phyloP scores from a whole-genome alignment of 2,113 vertebrate species.

The Oplegnathus fasciatus region DNA sequence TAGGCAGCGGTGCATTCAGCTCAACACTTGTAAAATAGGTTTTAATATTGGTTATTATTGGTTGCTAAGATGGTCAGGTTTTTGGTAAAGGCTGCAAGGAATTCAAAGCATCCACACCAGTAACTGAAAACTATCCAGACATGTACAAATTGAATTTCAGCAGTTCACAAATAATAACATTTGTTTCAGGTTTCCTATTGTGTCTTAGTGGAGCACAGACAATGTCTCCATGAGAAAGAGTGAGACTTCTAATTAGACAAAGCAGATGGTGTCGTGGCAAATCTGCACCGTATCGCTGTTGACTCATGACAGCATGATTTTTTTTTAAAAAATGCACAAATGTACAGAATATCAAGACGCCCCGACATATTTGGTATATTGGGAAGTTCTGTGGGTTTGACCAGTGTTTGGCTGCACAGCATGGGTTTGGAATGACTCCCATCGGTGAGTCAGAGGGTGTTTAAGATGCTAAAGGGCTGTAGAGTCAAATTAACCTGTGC shows the following conservation, averaged over 20 bases:
- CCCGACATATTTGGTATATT: neutral
- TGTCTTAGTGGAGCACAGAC: neutral
- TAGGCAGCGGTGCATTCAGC: neutral
- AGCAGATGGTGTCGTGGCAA: slow-evolving; percentile 59
- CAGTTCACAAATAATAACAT: neutral
- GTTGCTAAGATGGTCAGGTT: neutral
- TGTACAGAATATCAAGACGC: neutral
- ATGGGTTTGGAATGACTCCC: neutral
- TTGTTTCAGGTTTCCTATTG: slow-evolving; percentile 12
- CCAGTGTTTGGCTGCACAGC: neutral
- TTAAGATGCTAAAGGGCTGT: neutral
- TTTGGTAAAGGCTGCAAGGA: neutral
- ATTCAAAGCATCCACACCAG: neutral
- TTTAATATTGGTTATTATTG: neutral
- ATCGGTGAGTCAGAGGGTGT: neutral
- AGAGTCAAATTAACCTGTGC: neutral
- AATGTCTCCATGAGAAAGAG: slow-evolving; percentile 7
- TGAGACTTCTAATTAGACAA: slow-evolving; percentile 49
- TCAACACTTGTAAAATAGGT: neutral
- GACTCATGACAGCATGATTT: neutral
- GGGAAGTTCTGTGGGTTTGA: neutral
- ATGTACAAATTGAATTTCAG: neutral
- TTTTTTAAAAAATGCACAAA: neutral
- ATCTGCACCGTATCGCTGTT: slow-evolving; percentile 7
- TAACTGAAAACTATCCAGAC: neutral